Percentiles rank a stretch among this genome's conserved stretches.
phyloP scores from a whole-genome alignment of 2,888 invertebrate genomes.

The Sympetrum striolatum region DNA sequence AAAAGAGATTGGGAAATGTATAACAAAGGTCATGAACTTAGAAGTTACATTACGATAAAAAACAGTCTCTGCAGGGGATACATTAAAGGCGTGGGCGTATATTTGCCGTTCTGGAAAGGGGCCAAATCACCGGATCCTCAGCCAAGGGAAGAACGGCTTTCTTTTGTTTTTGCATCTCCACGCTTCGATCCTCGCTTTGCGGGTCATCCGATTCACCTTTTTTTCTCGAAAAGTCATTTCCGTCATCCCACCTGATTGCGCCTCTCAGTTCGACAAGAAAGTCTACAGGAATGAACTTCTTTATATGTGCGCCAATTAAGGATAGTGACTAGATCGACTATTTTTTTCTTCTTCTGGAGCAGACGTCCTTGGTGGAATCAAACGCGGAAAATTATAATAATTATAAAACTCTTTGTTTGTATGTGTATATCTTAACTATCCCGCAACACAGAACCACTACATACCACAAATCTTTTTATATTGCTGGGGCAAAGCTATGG shows the following conservation, averaged over 20 bases:
- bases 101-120: not conserved
- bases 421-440: too few species aligned
- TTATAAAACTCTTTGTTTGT: too few species aligned
- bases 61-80: too few species aligned
- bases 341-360: not conserved
- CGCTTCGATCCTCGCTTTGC: not conserved
- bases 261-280: not conserved
- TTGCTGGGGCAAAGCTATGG: too few species aligned
- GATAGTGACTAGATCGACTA: not conserved
- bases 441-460: too few species aligned
- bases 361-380: not conserved
- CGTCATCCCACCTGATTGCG: not conserved
- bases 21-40: too few species aligned
- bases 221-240: not conserved
- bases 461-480: too few species aligned
- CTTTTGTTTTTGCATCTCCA: not conserved
- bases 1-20: too few species aligned
- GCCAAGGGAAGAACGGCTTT: not conserved
- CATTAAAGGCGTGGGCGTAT: not conserved
- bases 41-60: too few species aligned
- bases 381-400: not conserved
- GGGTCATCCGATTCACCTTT: not conserved
- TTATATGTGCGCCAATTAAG: too few species aligned
- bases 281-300: too few species aligned
- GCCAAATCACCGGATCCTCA: not conserved